phyloP scores from a whole-genome alignment of 2,888 invertebrate genomes.

The Drosophila subquinaria region DNA sequence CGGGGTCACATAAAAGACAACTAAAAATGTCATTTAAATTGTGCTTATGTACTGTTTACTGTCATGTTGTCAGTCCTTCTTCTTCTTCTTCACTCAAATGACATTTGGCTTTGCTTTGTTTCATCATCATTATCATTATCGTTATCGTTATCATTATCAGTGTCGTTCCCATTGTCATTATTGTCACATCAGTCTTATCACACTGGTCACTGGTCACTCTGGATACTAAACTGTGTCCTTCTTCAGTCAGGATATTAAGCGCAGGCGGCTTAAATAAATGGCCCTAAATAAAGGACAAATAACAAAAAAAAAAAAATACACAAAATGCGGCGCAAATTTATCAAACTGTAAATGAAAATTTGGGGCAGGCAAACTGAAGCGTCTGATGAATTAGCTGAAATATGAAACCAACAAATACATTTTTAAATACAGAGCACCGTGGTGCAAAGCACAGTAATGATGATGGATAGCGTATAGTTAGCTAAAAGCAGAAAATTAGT shows the following conservation, averaged over 20 bases:
- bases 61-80: constrained; percentile 43
- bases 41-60: constrained; percentile 76
- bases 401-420: constrained; percentile 41
- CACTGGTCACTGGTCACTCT: constrained; percentile 9
- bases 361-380: constrained; percentile 10
- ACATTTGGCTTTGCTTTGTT: constrained; percentile 47
- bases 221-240: constrained; percentile 2
- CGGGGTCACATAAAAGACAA: constrained; percentile 60
- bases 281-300: constrained; percentile 49
- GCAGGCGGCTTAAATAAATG: constrained; percentile 63
- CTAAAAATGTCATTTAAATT: constrained; percentile 79
- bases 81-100: constrained; percentile 19
- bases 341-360: constrained; percentile 57
- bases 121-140: constrained; percentile 43
- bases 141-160: constrained; percentile 38
- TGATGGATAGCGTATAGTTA: constrained; percentile 26
- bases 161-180: constrained; percentile 37
- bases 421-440: constrained; percentile 32
- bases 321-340: constrained; percentile 50
- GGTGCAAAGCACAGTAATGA: constrained; percentile 7
- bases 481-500: constrained; percentile 1
- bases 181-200: constrained; percentile 45
- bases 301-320: not conserved
- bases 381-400: constrained; percentile 47
- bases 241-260: constrained; percentile 46